A percentile compares a stretch with the other conserved stretches of the same genome.
Evolutionary conservation across 2,888 invertebrate species (phyloP).

Genomic region (Phasia obesa): DNA sequence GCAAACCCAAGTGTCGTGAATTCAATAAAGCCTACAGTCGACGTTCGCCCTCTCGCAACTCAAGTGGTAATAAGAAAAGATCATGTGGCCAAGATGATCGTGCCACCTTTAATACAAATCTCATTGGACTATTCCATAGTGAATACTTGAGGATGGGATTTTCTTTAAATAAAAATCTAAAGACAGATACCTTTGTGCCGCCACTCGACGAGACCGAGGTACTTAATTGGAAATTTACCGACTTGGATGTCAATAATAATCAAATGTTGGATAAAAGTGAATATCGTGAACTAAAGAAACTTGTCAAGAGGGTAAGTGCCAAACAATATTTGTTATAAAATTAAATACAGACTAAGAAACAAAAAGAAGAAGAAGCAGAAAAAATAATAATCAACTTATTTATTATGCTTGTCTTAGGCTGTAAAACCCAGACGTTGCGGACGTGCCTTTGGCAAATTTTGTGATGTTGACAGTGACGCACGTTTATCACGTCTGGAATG

Average conservation of each 20-base stretch:
- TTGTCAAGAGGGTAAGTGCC: conserved; percentile 88
- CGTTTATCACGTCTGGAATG: conserved; percentile 92
- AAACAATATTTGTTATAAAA: conserved; percentile 6
- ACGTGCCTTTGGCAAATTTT: conserved; percentile 92
- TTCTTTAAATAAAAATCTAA: conserved; percentile 57
- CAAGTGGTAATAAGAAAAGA: conserved; percentile 77
- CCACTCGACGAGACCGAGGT: conserved; percentile 84
- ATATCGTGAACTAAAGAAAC: conserved; percentile 90
- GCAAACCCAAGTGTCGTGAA: conserved; percentile 87
- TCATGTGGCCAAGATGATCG: conserved; percentile 90
- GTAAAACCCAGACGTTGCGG: conserved; percentile 95
- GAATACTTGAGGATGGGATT: conserved; percentile 85
- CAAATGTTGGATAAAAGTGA: conserved; percentile 90
- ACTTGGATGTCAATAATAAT: conserved; percentile 91
- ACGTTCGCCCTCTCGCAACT: conserved; percentile 85
- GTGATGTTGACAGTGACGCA: conserved; percentile 92
- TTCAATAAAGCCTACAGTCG: conserved; percentile 85
- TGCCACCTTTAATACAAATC: conserved; percentile 90
- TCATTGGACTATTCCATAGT: conserved; percentile 92
- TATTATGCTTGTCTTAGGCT: conserved; percentile 83
- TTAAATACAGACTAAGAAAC: not conserved
- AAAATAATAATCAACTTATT: conserved; percentile 54
- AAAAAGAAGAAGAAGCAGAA: not conserved
- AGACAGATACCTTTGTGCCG: conserved; percentile 60
- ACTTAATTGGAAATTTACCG: conserved; percentile 94